Conservation (phyloP, 2,113 vertebrate genomes). For the Leuciscus idus region DNA sequence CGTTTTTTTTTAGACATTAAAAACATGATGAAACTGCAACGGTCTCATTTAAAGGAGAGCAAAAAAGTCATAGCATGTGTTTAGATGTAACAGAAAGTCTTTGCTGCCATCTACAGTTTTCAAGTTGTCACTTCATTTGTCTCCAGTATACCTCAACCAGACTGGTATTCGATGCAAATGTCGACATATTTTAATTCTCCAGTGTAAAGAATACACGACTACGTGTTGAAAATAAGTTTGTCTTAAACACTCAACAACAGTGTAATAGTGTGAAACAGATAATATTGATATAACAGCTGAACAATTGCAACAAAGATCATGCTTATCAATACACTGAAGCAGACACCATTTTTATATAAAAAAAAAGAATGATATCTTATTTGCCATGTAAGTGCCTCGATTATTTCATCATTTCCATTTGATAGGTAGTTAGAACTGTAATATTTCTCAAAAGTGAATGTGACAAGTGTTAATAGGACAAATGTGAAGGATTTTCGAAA, state of each 20-base stretch:
- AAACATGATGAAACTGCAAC: not conserved
- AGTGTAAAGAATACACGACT: conserved; percentile 38
- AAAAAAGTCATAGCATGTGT: conserved; percentile 15
- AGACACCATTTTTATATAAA: not conserved
- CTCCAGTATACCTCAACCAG: not conserved
- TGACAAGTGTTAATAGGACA: not conserved
- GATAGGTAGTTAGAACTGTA: not conserved
- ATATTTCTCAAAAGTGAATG: conserved; percentile 11
- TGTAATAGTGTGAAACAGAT: conserved; percentile 29
- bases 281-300: conserved; percentile 30
- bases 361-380: not conserved
- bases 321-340: conserved; percentile 34
- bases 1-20: not conserved
- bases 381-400: conserved; percentile 32
- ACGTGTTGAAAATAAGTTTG: not conserved
- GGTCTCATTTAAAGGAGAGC: not conserved
- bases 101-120: conserved; percentile 34
- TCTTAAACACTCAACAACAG: conserved; percentile 12
- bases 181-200: conserved; percentile 17
- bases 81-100: not conserved
- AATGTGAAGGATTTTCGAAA: not conserved
- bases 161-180: not conserved
- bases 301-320: conserved; percentile 54
- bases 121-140: conserved; percentile 12
- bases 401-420: not conserved